Percentiles rank a stretch among this genome's conserved stretches.
phyloP scores from a whole-genome alignment of 2,113 vertebrate genomes.

The Sclerurus mexicanus region DNA sequence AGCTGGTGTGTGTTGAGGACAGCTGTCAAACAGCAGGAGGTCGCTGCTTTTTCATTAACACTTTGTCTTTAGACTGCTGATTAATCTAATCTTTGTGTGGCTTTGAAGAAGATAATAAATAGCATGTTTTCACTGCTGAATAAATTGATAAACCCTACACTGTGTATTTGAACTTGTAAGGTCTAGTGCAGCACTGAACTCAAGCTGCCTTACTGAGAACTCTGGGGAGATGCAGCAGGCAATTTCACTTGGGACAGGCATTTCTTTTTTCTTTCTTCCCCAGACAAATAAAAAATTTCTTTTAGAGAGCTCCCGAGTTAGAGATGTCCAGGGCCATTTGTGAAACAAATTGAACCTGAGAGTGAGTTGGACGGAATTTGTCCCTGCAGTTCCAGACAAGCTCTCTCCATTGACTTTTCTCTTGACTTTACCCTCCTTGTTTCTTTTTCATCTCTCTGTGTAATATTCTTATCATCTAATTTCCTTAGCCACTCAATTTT shows the following conservation, averaged over 20 bases:
- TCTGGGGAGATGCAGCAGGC: background rate
- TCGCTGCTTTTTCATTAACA: constrained; percentile 16
- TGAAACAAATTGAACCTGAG: background rate
- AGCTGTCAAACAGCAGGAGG: background rate
- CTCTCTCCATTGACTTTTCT: background rate
- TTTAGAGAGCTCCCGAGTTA: background rate
- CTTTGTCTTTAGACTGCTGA: background rate
- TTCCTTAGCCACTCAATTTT: background rate
- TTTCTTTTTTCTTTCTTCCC: background rate
- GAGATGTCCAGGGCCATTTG: background rate
- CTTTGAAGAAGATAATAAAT: constrained; percentile 16
- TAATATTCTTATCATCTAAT: background rate
- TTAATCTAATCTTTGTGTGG: background rate
- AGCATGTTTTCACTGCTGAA: background rate
- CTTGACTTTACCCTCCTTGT: background rate
- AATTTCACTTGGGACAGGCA: background rate
- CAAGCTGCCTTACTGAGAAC: background rate
- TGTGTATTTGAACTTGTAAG: background rate
- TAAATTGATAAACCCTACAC: background rate
- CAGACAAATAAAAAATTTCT: background rate
- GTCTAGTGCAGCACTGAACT: background rate
- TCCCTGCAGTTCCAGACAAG: background rate
- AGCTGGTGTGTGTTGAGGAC: background rate
- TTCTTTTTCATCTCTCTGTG: background rate
- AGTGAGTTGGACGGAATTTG: background rate